Evolutionary conservation across 2,797 vertebrate species (phyloP), one percentile per base, ranked within the genome.

Genomic region (Gymnoscopelus microlampas): DNA sequence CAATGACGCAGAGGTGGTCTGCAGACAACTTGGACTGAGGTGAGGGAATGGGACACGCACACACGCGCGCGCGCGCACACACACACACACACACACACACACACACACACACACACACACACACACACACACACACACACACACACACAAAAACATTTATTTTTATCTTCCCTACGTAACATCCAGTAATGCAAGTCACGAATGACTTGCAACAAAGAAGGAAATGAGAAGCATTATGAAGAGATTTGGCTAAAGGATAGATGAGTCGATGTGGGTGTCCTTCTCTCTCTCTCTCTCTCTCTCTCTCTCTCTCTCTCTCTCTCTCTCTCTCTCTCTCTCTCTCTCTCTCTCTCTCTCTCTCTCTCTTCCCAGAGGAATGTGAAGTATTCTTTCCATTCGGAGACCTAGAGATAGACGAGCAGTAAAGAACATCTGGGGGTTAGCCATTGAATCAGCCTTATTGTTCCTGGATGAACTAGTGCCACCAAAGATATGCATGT

Each of bases 11-110:
- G 98, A 98, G 84, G 98, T 99, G 60, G 91, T 99, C 83, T 99
- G 98, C 89, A 95, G 98, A 91, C 98, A 99, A 85, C 94, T 99
- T 62, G 97, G 97, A 56, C 89, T 98, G 67, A 96, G 97, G 97
- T 98, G 84, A 90, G 92, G 76, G 48, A 68, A 63, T 61, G 50
- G 63, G 63, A 70, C 69, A 73, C 60, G 65, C 72, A 75, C 62
- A 66, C 57, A 65, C 62, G 69, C 66, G 54, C 53, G 60, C 57
- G 66, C 68, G 60, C 49, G 60, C 68, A 77, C 56, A 61, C 50
- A 32, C 23, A 51, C 4, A 59, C 63, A 65, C 54, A 73, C 54
- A 60, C 19, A 63, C 71, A 75, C 64, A 68, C 59, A 59, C 63
- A 78, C 23, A 44, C 23, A 63, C 51, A 47, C n/a, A 62, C 59